phyloP scores from a whole-genome alignment of 1,140 invertebrate genomes.

The Leptopilina clavipes region DNA sequence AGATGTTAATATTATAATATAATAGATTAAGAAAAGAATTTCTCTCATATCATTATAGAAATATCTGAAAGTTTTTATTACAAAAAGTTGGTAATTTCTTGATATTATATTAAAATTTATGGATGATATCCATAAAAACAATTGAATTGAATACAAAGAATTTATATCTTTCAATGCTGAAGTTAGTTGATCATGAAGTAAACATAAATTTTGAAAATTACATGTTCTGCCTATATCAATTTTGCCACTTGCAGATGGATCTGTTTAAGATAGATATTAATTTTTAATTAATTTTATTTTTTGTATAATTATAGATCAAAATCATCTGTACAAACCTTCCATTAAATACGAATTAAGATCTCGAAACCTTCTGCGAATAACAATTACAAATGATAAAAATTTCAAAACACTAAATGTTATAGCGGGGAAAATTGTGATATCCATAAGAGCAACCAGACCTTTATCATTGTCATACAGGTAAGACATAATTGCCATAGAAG shows the following conservation, averaged over 20 bases:
- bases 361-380: not conserved
- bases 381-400: not conserved
- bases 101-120: not conserved
- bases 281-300: too few relatives aligned
- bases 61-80: not conserved
- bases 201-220: not conserved
- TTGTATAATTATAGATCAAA: not conserved
- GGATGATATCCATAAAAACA: not conserved
- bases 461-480: not conserved
- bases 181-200: not conserved
- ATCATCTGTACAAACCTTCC: not conserved
- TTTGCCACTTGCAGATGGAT: too few relatives aligned
- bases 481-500: not conserved
- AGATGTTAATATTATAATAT: not conserved
- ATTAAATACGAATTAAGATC: not conserved
- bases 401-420: not conserved
- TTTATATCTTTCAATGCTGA: not conserved
- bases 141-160: not conserved
- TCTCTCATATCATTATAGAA: not conserved
- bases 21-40: not conserved
- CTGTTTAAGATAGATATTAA: not conserved
- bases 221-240: not conserved
- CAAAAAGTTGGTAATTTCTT: not conserved
- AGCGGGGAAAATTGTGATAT: not conserved
- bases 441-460: not conserved